Percentiles rank a stretch among this genome's conserved stretches.
Evolutionary conservation across 2,113 vertebrate genomes (phyloP).

Genomic region (Indri indri): DNA sequence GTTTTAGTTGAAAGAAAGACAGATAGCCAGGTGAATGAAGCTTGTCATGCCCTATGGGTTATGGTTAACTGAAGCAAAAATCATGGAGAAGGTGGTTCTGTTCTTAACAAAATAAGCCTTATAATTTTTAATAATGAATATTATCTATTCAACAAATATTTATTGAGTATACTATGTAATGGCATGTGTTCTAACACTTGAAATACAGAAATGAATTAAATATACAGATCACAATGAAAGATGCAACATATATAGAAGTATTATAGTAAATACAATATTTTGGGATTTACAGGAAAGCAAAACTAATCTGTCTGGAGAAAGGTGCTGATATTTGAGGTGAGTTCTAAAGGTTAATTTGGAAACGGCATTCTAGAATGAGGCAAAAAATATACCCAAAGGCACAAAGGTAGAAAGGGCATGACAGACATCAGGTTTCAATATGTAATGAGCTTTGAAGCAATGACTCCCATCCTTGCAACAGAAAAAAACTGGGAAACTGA

Average conservation of each 20-base stretch:
- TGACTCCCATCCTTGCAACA: neutral
- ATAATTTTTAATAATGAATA: neutral
- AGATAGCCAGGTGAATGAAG: neutral
- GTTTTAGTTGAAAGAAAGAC: neutral
- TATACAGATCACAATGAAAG: neutral
- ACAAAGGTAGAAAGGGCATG: neutral
- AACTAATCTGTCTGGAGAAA: neutral
- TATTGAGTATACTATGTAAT: neutral
- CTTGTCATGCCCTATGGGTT: neutral
- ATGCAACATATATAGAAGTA: neutral
- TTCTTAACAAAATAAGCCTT: neutral
- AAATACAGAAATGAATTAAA: neutral
- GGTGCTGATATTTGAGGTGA: neutral
- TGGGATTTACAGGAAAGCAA: neutral
- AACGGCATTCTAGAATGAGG: neutral
- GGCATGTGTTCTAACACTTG: neutral
- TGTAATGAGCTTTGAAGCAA: neutral
- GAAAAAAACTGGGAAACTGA: neutral
- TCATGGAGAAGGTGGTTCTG: neutral
- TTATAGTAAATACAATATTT: neutral
- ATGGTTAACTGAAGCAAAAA: neutral
- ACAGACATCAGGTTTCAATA: neutral
- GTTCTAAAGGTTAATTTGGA: neutral
- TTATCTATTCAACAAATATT: slow-evolving; percentile 1
- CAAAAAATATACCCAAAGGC: neutral